phyloP scores from a whole-genome alignment of 2,888 invertebrate species.

The Caenorhabditis macrosperma region DNA sequence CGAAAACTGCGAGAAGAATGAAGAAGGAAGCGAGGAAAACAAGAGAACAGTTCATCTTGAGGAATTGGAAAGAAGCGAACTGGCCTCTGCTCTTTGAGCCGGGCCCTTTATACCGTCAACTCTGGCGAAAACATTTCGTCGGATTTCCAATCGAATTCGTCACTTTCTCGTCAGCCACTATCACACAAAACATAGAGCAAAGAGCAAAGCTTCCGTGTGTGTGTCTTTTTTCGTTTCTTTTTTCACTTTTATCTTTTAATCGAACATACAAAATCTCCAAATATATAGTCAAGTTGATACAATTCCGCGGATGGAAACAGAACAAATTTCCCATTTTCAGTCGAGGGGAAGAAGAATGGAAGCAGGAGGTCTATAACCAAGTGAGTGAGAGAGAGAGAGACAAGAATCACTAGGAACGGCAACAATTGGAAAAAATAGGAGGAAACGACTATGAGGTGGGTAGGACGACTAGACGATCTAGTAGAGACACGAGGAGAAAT shows the following conservation, averaged over 20 bases:
- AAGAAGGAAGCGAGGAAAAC: background rate
- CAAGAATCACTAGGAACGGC: no score
- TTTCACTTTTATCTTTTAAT: background rate
- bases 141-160: constrained; percentile 29
- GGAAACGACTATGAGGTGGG: constrained; percentile 27
- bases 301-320: constrained; percentile 9
- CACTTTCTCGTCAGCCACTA: constrained; percentile 6
- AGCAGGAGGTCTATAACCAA: constrained; percentile 19
- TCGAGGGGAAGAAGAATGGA: background rate
- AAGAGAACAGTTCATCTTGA: constrained; percentile 11
- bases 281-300: constrained; percentile 4
- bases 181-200: background rate
- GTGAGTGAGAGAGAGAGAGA: constrained; percentile 5
- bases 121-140: constrained; percentile 9
- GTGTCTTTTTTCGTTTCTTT: background rate
- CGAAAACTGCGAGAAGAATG: background rate
- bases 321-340: constrained; percentile 13
- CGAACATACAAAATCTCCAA: constrained; percentile 38
- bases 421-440: background rate
- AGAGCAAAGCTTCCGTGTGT: background rate
- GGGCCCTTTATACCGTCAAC: constrained; percentile 5
- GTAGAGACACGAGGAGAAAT: background rate
- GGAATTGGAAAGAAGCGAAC: background rate
- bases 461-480: constrained; percentile 19
- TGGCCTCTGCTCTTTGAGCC: constrained; percentile 35